phyloP scores from a whole-genome alignment of 2,888 invertebrate genomes.

The Exephanes ischioxanthus region DNA sequence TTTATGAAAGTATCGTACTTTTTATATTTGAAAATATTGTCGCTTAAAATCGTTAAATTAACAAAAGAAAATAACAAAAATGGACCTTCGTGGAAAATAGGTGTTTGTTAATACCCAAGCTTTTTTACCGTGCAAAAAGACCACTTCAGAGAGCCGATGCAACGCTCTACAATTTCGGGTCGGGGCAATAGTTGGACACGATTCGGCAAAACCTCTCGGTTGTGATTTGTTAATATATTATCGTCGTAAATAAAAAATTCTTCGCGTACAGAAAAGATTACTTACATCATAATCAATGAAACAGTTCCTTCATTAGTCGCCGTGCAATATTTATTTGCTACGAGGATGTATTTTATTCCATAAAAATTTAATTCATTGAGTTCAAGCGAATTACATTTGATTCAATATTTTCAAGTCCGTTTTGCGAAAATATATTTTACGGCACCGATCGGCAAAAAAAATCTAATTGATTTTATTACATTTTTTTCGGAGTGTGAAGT shows the following conservation, averaged over 20 bases:
- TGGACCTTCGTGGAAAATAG: not conserved
- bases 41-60: not conserved
- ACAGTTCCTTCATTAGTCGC: not conserved
- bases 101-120: not conserved
- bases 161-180: no score
- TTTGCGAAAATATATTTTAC: not conserved
- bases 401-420: not conserved
- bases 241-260: not conserved
- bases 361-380: not conserved
- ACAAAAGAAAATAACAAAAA: no score
- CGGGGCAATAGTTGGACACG: no score
- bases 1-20: not conserved
- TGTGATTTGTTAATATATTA: no score
- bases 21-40: not conserved
- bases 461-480: not conserved
- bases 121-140: not conserved
- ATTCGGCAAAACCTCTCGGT: no score
- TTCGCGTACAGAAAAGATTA: not conserved
- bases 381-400: not conserved
- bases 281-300: not conserved
- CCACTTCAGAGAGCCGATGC: no score
- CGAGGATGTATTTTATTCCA: not conserved
- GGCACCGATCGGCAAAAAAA: no score
- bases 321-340: not conserved
- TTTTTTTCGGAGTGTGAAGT: not conserved